These are phyloP conservation scores for Willisornis vidua DNA, from an alignment of 2,113 vertebrate species.

Conservation along the genomic window DNA sequence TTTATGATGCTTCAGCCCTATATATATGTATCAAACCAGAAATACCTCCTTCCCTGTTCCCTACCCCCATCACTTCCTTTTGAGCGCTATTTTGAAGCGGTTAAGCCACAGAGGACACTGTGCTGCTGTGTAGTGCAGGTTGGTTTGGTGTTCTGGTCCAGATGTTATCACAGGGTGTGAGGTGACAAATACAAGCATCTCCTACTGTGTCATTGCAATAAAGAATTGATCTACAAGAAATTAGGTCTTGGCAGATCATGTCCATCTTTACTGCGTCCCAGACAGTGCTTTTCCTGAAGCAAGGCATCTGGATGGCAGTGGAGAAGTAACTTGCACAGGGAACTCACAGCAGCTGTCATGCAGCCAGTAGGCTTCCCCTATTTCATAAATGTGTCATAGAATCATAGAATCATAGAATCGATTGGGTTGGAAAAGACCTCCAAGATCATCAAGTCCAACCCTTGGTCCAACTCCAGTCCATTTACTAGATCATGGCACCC, in stretches of 20 bases:
- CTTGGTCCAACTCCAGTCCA: too few species aligned
- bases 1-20: neutral
- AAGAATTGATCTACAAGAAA: neutral
- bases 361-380: neutral
- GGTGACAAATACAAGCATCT: neutral
- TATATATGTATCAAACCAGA: neutral
- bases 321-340: neutral
- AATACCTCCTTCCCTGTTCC: neutral
- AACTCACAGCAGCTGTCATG: neutral
- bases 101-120: neutral
- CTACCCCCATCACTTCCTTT: neutral
- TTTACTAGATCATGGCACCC: too few species aligned
- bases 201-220: neutral
- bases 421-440: too few species aligned
- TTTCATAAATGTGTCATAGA: neutral
- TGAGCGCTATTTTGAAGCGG: neutral
- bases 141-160: neutral
- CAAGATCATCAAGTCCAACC: too few species aligned
- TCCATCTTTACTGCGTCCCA: neutral
- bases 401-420: too few species aligned
- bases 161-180: neutral
- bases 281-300: neutral
- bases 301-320: rapidly evolving
- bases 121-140: neutral
- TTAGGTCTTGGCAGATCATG: neutral